Conservation (phyloP, 2,113 vertebrate genomes). For the Bubalus kerabau region DNA sequence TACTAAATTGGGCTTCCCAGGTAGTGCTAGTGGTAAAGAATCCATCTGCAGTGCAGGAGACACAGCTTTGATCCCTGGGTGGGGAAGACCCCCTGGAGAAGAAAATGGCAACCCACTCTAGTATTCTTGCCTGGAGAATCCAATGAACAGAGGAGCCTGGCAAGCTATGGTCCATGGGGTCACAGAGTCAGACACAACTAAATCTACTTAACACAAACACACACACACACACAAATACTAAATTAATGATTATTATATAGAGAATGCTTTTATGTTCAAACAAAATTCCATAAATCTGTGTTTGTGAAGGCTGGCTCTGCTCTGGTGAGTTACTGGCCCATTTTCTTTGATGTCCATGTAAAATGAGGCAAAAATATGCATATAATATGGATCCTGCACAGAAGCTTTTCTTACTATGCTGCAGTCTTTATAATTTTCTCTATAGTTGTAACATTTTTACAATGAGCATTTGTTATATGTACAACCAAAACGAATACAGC, state of each 20-base stretch:
- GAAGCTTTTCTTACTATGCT: not conserved
- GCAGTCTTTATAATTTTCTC: not conserved
- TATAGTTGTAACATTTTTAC: not conserved
- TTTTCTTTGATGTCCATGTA: not conserved
- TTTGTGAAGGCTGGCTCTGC: not conserved
- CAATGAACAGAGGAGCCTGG: not conserved
- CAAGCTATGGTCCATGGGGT: not conserved
- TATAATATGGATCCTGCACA: not conserved
- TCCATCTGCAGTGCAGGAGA: not conserved
- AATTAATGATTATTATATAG: not conserved
- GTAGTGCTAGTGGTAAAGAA: not conserved
- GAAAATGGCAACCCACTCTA: not conserved
- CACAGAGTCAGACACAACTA: not conserved
- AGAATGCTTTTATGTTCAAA: not conserved
- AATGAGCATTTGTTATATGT: not conserved
- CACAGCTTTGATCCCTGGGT: not conserved
- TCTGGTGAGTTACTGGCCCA: not conserved
- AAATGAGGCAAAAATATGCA: not conserved
- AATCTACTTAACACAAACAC: not conserved
- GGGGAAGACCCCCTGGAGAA: not conserved
- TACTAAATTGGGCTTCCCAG: not conserved
- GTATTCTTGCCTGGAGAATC: not conserved
- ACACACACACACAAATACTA: not conserved
- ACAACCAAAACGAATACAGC: not conserved
- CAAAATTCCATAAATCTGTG: not conserved